Base-by-base conservation (phyloP, 2,888 invertebrate species). In the Machimus atricapillus region DNA sequence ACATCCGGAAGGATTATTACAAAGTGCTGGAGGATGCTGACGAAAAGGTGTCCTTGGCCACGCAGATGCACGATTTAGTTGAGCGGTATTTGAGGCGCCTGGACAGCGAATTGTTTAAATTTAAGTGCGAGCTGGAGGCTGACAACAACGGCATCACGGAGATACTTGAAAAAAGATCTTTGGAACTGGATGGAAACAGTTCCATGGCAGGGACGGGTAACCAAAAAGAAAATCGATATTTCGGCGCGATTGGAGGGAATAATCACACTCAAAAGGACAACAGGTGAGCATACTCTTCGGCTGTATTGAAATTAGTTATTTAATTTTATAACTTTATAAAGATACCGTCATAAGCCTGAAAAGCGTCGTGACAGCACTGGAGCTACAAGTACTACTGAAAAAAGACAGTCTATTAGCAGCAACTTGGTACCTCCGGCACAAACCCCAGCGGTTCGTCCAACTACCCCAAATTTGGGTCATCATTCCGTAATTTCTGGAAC, bases 111-210 rank as follows among this genome's bases (percentile, higher is more conserved):
- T 93, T 99, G 85, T 97, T 97, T 90, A 99, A 99, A 92, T 99
- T 99, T 93, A 99, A 99, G 93, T 97, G 98, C 94, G 99, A 99
- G 93, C 93, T 99, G 88, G 99, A 99, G 93, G 99, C 99, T 0
- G 99, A 99, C 92, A 98, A 99, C 94, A 97, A 98, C 90, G 99
- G 99, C 3, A 98, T 99, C 86, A 99, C 99, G 0, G 99, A 99
- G 93, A 94, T 97, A 81, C 93, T 99, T 89, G 99, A 99, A 93
- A 98, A 98, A 93, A 94, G 98, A 74, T 98, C 98, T 0, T 93
- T 98, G 85, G 98, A 98, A 90, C 93, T 98, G 87, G 98, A 98
- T 92, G 91, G 91, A 31, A 91, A 90, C 85, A 91, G 90, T 66
- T 91, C 90, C 1, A 91, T 95, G 27, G 93, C 94, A 7, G 93